A percentile compares a stretch with the other conserved stretches of the same genome.
phyloP scores from a whole-genome alignment of 2,888 invertebrate species.

The Sinodicranocentrus sp. region DNA sequence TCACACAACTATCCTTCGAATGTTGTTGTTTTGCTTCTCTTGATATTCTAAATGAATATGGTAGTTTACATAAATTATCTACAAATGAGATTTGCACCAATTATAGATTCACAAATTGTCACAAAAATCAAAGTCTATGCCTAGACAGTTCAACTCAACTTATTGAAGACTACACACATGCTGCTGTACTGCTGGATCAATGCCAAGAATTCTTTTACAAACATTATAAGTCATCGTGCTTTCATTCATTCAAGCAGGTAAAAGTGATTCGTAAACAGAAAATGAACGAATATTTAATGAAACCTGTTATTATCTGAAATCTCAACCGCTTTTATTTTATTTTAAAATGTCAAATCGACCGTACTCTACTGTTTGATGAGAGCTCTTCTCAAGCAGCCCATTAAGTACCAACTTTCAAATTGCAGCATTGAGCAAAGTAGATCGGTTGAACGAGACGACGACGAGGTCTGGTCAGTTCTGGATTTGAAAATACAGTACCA shows the following conservation, averaged over 20 bases:
- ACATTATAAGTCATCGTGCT: slow-evolving; percentile 23
- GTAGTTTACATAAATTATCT: too few relatives aligned
- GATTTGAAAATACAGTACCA: background rate
- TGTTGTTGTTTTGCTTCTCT: too few relatives aligned
- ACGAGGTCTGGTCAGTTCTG: too few relatives aligned
- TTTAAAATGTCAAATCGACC: slow-evolving; percentile 22
- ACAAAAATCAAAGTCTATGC: too few relatives aligned
- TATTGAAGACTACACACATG: background rate
- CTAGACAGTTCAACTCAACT: background rate
- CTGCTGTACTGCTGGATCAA: background rate
- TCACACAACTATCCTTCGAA: too few relatives aligned
- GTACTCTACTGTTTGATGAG: too few relatives aligned
- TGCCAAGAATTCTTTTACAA: slow-evolving; percentile 13
- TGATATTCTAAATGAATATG: too few relatives aligned
- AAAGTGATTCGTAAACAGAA: background rate
- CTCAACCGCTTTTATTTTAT: too few relatives aligned
- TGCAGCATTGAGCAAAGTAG: too few relatives aligned
- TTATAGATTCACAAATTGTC: slow-evolving; percentile 7
- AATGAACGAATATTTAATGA: background rate
- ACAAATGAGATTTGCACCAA: slow-evolving; percentile 2
- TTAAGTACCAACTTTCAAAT: background rate
- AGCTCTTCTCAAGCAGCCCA: background rate
- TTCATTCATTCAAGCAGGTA: slow-evolving; percentile 43
- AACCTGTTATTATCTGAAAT: slow-evolving; percentile 61
- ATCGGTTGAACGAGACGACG: too few relatives aligned